Conservation (phyloP, 2,888 invertebrate species). For the Pheosia tremula region DNA sequence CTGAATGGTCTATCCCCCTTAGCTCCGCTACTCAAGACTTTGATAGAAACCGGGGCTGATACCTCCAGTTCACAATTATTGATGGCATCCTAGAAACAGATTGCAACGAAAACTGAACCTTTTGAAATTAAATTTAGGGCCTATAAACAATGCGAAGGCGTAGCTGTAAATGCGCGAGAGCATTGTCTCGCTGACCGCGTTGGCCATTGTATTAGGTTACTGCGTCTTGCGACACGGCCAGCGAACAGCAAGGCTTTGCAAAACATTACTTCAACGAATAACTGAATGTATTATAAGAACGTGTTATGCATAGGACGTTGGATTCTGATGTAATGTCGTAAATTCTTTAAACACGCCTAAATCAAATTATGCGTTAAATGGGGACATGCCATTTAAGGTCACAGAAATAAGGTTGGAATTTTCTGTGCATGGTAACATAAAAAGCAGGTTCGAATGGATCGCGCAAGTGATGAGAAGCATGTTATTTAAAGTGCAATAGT, state of each 20-base stretch:
- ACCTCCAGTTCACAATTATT: not conserved
- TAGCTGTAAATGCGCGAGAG: slow-evolving; percentile 50
- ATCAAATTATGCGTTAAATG: not conserved
- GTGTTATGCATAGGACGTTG: slow-evolving; percentile 17
- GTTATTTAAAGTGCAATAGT: no score
- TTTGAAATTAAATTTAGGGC: slow-evolving; percentile 33
- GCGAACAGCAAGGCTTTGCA: slow-evolving; percentile 64
- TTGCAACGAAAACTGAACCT: slow-evolving; percentile 31
- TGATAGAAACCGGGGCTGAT: no score
- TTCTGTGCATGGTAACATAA: no score
- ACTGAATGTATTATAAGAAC: slow-evolving; percentile 27
- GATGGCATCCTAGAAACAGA: slow-evolving; percentile 12
- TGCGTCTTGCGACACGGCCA: slow-evolving; percentile 63
- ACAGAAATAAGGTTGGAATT: not conserved
- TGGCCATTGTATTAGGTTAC: slow-evolving; percentile 67
- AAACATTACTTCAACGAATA: slow-evolving; percentile 54
- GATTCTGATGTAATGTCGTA: slow-evolving; percentile 15
- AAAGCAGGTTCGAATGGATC: no score
- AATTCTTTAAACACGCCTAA: not conserved
- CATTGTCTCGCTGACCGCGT: slow-evolving; percentile 65
- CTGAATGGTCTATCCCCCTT: no score
- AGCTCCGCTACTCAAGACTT: no score
- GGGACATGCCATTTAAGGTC: not conserved
- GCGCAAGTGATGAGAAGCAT: no score
- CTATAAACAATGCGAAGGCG: slow-evolving; percentile 38